Conservation (phyloP, 2,113 vertebrate species). For the Tragelaphus imberbis region DNA sequence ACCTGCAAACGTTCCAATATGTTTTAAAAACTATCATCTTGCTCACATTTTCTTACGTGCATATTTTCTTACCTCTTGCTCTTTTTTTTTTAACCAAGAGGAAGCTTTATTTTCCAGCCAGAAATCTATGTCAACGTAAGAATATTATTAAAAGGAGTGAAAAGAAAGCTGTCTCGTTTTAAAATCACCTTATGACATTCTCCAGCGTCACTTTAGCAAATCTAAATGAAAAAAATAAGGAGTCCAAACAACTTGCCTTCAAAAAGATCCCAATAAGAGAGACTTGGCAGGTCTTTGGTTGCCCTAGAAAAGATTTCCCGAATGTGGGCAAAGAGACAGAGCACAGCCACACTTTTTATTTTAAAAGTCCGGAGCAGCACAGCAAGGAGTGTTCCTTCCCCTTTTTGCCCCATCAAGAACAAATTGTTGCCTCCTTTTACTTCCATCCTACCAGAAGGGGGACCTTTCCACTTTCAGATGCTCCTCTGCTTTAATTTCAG, state of each 20-base stretch:
- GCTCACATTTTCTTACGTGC: constrained; percentile 54
- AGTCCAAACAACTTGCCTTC: constrained; percentile 73
- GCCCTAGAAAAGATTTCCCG: constrained; percentile 65
- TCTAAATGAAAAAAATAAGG: not conserved
- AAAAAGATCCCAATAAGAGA: constrained; percentile 72
- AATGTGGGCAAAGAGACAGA: constrained; percentile 30
- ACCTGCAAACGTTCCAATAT: constrained; percentile 65
- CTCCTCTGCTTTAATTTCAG: constrained; percentile 81
- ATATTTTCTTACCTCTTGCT: constrained; percentile 70
- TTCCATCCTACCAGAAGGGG: constrained; percentile 95
- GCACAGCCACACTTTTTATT: constrained; percentile 14
- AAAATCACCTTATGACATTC: constrained; percentile 65
- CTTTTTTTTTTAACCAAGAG: constrained; percentile 34
- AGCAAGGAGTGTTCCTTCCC: constrained; percentile 23
- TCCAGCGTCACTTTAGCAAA: constrained; percentile 58
- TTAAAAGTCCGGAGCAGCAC: constrained; percentile 57
- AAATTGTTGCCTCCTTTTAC: constrained; percentile 69
- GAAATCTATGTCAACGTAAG: constrained; percentile 52
- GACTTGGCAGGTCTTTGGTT: constrained; percentile 67
- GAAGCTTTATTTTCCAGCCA: constrained; percentile 70
- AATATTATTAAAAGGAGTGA: constrained; percentile 41
- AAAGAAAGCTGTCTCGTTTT: constrained; percentile 59
- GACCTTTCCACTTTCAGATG: constrained; percentile 85
- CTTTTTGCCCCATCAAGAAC: constrained; percentile 46
- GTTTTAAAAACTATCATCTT: constrained; percentile 69